These are phyloP conservation scores for Holcopasites calliopsidis DNA, from an alignment of 1,140 invertebrate species.

Conservation along the genomic window DNA sequence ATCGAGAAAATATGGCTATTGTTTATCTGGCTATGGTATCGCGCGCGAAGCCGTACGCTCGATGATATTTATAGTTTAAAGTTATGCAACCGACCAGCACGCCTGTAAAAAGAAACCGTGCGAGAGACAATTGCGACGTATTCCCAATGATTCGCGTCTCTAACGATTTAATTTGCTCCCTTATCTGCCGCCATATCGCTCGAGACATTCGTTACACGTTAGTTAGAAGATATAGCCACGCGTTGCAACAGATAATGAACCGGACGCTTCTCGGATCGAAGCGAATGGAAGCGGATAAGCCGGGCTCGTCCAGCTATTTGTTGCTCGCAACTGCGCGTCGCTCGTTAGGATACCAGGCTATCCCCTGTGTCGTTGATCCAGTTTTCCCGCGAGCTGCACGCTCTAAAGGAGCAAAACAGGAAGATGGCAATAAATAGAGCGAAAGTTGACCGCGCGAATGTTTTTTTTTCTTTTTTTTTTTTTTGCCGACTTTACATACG, in stretches of 20 bases:
- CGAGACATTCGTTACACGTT: conserved; percentile 41
- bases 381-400: conserved; percentile 1
- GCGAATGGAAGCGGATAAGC: conserved; percentile 29
- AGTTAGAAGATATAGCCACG: conserved; percentile 32
- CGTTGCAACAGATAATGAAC: conserved; percentile 17
- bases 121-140: too few species aligned
- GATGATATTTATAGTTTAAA: too few species aligned
- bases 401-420: not conserved
- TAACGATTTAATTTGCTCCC: conserved; percentile 43
- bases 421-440: conserved; percentile 14
- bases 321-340: not conserved
- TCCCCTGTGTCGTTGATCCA: conserved; percentile 22
- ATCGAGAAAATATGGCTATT: conserved; percentile 48
- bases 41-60: conserved; percentile 2
- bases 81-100: not conserved
- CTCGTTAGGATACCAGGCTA: conserved; percentile 14
- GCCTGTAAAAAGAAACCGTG: too few species aligned
- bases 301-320: conserved; percentile 8
- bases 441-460: conserved; percentile 21
- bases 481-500: conserved; percentile 13
- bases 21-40: conserved; percentile 43
- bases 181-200: conserved; percentile 32
- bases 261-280: conserved; percentile 1
- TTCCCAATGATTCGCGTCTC: conserved; percentile 6
- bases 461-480: too few species aligned